phyloP scores from a whole-genome alignment of 1,140 invertebrate genomes.

The Drosophila nasuta region DNA sequence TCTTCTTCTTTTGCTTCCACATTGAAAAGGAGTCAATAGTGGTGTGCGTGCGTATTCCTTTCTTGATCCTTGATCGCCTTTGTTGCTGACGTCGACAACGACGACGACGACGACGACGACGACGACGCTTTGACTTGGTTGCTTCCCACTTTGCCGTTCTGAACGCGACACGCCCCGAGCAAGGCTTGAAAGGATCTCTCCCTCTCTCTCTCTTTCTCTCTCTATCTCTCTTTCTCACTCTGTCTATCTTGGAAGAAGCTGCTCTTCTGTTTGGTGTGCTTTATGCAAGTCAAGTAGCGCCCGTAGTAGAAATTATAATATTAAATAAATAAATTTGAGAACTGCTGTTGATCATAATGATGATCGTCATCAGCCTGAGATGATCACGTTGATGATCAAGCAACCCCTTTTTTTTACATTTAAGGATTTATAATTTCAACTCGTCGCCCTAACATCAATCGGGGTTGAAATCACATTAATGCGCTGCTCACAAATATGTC shows the following conservation, averaged over 20 bases:
- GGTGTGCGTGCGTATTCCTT: constrained; percentile 34
- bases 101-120: constrained; percentile 25
- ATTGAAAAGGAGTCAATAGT: constrained; percentile 65
- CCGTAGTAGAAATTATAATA: constrained; percentile 33
- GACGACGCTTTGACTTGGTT: constrained; percentile 79
- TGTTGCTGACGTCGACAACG: constrained; percentile 35
- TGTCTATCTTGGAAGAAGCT: neutral
- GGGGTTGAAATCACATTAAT: constrained; percentile 68
- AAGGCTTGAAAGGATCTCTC: constrained; percentile 9
- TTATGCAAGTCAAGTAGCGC: constrained; percentile 1
- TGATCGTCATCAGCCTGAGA: neutral
- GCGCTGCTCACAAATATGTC: constrained; percentile 45
- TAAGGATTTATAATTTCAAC: constrained; percentile 32
- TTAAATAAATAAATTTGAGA: constrained; percentile 50
- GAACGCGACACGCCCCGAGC: constrained; percentile 44
- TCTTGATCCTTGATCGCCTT: constrained; percentile 39
- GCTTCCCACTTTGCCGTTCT: constrained; percentile 74
- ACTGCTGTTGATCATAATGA: constrained; percentile 1
- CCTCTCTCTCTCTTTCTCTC: neutral
- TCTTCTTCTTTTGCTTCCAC: neutral
- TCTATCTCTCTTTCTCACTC: neutral
- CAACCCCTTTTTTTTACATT: constrained; percentile 28
- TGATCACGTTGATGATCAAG: constrained; percentile 19
- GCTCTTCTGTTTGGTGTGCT: neutral
- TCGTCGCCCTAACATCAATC: constrained; percentile 11